phyloP scores from a whole-genome alignment of 2,113 vertebrate genomes.

The Theristicus caerulescens region DNA sequence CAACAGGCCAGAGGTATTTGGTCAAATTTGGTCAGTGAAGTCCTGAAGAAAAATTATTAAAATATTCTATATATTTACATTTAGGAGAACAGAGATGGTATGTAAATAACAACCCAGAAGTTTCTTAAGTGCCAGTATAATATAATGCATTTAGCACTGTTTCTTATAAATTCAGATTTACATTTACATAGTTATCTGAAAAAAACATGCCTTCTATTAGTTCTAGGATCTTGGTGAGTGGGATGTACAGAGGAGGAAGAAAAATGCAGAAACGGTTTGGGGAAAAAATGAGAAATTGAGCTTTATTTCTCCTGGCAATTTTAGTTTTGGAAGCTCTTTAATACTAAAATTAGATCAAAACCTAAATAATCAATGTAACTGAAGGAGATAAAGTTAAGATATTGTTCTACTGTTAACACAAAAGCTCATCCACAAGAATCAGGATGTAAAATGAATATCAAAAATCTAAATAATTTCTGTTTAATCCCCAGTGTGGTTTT shows the following conservation, averaged over 20 bases:
- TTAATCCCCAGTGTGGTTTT: neutral
- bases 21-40: neutral
- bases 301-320: constrained; percentile 2
- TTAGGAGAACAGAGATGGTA: neutral
- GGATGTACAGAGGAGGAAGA: neutral
- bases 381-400: neutral
- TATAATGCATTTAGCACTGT: neutral
- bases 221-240: neutral
- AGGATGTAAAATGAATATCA: neutral
- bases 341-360: neutral
- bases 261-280: neutral
- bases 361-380: neutral
- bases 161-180: neutral
- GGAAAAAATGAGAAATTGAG: neutral
- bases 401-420: neutral
- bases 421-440: neutral
- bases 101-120: neutral
- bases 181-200: neutral
- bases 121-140: neutral
- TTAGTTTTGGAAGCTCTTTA: neutral
- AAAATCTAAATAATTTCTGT: neutral
- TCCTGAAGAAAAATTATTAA: neutral
- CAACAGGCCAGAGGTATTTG: neutral
- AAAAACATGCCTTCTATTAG: neutral
- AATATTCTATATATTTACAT: neutral